Evolutionary conservation across 2,113 vertebrate species (phyloP), one percentile per base, ranked within the genome.

Genomic region (Gavialis gangeticus): DNA sequence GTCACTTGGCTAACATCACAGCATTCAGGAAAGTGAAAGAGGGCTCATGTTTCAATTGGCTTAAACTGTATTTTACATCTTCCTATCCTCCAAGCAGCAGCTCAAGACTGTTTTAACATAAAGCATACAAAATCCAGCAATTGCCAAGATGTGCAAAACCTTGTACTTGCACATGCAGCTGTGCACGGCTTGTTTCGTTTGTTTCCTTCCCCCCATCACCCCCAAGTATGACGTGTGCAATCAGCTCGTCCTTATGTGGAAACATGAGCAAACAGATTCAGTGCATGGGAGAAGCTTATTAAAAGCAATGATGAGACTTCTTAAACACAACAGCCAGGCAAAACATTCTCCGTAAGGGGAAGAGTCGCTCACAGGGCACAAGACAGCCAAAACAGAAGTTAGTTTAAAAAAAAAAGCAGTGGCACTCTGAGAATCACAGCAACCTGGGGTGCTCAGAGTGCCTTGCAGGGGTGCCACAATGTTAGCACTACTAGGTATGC

Each of bases 11-110:
- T 81, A 56, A 63, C 27, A 66, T 28, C 6, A 24, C 2, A 0
- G 18, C 27, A 19, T 22, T 15, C 22, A 62, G 57, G 4, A 76
- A 22, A 89, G 83, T 10, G 64, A 4, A 60, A 21, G 24, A 78
- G 13, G 18, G 59, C 60, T 89, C 14, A 7, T 1, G 2, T 24
- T 34, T 75, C 71, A 79, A 22, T 37, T 79, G 27, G 25, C 54
- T 28, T 37, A 19, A 25, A 14, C 0, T 79, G 27, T 56, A 12
- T 60, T 79, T 92, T 82, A 75, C 6, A 1, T 14, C 3, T 10
- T 55, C 56, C 62, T 1, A 28, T 25, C 56, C 84, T 55, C 12
- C 27, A 69, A 46, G 0, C 0, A 82, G 56, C 11, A 75, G 60
- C 60, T 37, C 17, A 69, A 34, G 28, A 19, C 6, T 13, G 19